Conservation (phyloP, 2,113 vertebrate species). For the Myotis davidii region DNA sequence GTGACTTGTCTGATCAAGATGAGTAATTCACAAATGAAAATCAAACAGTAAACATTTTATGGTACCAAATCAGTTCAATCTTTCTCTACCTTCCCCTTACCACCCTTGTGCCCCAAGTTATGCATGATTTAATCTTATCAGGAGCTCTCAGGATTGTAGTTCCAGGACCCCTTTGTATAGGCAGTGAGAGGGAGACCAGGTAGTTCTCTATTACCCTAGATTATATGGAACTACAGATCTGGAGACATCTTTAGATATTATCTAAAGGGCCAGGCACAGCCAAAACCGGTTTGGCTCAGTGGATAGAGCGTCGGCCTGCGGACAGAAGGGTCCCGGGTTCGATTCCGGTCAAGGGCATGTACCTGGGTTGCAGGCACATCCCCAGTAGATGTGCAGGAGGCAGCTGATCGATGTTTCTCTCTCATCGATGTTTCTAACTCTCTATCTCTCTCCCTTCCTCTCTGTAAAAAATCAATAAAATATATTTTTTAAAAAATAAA, state of each 20-base stretch:
- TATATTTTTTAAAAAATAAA: too few relatives aligned
- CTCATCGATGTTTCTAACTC: too few relatives aligned
- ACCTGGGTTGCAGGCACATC: too few relatives aligned
- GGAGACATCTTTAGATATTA: slow-evolving; percentile 67
- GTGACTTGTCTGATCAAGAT: slow-evolving; percentile 1
- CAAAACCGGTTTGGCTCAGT: too few relatives aligned
- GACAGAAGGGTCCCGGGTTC: too few relatives aligned
- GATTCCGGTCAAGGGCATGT: too few relatives aligned
- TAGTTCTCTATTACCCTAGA: slow-evolving; percentile 56
- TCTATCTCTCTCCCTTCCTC: too few relatives aligned
- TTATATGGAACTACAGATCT: slow-evolving; percentile 6
- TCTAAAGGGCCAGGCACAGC: slow-evolving; percentile 41
- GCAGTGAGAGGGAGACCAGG: slow-evolving; percentile 37
- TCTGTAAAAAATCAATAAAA: too few relatives aligned
- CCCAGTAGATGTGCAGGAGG: too few relatives aligned
- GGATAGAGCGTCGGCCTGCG: too few relatives aligned
- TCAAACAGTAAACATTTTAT: background rate
- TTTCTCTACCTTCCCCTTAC: background rate
- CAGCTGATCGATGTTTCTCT: too few relatives aligned
- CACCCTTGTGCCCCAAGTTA: background rate
- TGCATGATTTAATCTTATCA: slow-evolving; percentile 56
- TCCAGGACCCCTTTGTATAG: slow-evolving; percentile 46
- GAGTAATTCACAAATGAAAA: background rate
- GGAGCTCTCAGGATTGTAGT: background rate
- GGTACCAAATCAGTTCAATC: background rate